Conservation (phyloP, 2,888 invertebrate genomes). For the Invenusta paracnida region DNA sequence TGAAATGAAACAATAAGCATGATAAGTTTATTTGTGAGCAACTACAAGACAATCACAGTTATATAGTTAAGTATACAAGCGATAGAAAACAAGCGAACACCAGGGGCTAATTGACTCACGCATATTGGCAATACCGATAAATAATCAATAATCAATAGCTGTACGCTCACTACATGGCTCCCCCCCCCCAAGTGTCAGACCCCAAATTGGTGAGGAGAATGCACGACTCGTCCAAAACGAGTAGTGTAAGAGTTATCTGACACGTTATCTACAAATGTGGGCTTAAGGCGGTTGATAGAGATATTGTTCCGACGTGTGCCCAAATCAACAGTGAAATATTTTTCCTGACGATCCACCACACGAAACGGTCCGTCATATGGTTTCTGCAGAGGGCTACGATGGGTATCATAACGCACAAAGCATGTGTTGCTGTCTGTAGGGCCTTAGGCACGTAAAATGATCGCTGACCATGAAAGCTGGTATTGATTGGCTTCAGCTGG, state of each 20-base stretch:
- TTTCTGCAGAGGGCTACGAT: not conserved
- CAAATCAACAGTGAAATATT: not conserved
- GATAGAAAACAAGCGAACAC: not conserved
- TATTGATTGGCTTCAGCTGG: not conserved
- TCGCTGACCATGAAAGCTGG: not conserved
- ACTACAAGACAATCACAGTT: not conserved
- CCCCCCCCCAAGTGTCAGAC: not conserved
- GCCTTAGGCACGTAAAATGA: not conserved
- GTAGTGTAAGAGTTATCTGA: not conserved
- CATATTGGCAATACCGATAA: no score
- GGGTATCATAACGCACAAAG: constrained; percentile 2
- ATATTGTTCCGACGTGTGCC: not conserved
- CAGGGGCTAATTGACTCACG: no score
- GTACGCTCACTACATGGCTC: not conserved
- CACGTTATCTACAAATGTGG: constrained; percentile 46
- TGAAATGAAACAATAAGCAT: not conserved
- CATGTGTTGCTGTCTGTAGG: not conserved
- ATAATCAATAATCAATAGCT: no score
- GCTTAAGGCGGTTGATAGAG: not conserved
- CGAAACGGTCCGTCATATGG: constrained; percentile 3
- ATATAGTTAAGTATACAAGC: not conserved
- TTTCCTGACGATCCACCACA: not conserved
- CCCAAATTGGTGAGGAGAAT: not conserved
- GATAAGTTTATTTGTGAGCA: not conserved
- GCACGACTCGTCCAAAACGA: not conserved